Percentiles rank a stretch among this genome's conserved stretches.
phyloP scores from a whole-genome alignment of 1,140 invertebrate species.

The Formica selysi region DNA sequence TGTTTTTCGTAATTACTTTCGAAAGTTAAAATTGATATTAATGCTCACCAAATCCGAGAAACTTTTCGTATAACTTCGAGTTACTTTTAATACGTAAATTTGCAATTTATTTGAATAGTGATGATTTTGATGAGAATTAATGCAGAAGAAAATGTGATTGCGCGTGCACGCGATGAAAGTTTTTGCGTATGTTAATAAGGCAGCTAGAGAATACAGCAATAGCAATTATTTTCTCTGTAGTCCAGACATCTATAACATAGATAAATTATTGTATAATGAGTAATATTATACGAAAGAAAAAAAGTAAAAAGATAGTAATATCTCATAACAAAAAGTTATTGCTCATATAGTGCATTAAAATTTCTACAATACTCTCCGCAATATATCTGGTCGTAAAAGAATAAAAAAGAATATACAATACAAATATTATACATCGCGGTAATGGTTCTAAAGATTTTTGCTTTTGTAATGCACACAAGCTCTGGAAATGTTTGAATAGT shows the following conservation, averaged over 20 bases:
- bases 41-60: background rate
- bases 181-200: background rate
- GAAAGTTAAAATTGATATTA: too few relatives aligned
- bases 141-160: background rate
- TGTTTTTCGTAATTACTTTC: too few relatives aligned
- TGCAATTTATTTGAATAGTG: slow-evolving; percentile 12
- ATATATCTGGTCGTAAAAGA: background rate
- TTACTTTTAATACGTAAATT: slow-evolving; percentile 14
- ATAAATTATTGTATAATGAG: background rate
- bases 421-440: slow-evolving; percentile 24
- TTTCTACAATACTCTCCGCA: background rate
- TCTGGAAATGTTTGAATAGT: slow-evolving; percentile 25
- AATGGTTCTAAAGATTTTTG: slow-evolving; percentile 6
- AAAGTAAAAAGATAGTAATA: background rate
- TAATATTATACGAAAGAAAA: background rate
- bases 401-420: background rate
- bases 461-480: background rate
- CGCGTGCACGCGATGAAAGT: background rate
- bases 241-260: background rate
- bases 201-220: background rate
- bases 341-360: background rate
- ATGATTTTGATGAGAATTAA: slow-evolving; percentile 7
- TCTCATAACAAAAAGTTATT: background rate
- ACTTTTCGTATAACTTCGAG: slow-evolving; percentile 10
- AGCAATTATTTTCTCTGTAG: background rate